Percentiles rank a stretch among this genome's conserved stretches.
Conservation (phyloP, 2,797 vertebrate species). For the Gallirallus australis region DNA sequence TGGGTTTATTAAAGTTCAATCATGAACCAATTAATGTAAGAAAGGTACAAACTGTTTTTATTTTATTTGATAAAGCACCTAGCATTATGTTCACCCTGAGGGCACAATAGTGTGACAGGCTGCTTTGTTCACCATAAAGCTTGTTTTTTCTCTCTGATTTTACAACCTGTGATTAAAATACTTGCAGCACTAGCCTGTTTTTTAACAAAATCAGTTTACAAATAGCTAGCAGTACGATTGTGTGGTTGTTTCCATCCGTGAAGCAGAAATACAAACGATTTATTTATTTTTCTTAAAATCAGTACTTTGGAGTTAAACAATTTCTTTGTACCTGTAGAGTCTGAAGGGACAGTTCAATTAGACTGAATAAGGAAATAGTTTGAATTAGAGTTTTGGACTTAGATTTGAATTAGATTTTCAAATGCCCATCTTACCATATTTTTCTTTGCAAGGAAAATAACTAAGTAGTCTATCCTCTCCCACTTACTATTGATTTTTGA, state of each 20-base stretch:
- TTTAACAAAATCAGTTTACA: conserved; percentile 4
- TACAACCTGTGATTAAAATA: conserved; percentile 19
- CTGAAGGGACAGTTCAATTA: background rate
- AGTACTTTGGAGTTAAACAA: background rate
- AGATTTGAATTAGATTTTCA: background rate
- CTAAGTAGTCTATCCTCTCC: background rate
- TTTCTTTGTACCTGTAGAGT: background rate
- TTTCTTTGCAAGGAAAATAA: background rate
- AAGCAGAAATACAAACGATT: background rate
- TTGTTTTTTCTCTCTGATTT: background rate
- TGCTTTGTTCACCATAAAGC: conserved; percentile 27
- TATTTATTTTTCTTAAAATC: background rate
- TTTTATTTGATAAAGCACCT: conserved; percentile 27
- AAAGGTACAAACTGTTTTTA: conserved; percentile 40
- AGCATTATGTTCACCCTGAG: background rate
- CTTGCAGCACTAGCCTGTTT: background rate
- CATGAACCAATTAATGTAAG: conserved; percentile 41
- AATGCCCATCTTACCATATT: background rate
- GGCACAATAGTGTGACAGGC: background rate
- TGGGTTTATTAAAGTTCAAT: conserved; percentile 39
- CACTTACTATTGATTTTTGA: background rate
- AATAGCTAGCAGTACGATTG: background rate
- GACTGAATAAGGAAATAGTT: background rate
- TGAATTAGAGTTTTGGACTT: background rate
- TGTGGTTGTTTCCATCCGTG: background rate